phyloP scores from a whole-genome alignment of 2,888 invertebrate species.

The Tachina grossa region DNA sequence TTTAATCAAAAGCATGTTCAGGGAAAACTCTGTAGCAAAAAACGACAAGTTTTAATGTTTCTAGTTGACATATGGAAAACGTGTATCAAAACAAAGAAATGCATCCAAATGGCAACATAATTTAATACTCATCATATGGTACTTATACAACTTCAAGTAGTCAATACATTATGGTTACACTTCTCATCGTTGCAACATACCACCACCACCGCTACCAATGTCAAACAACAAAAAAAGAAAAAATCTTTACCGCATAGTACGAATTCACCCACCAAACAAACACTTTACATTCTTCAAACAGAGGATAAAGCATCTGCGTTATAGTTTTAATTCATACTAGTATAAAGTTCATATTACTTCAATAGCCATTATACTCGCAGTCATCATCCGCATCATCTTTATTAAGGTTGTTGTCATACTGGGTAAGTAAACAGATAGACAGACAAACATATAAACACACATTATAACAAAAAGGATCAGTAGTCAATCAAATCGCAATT shows the following conservation, averaged over 20 bases:
- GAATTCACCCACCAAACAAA: slow-evolving; percentile 67
- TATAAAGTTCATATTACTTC: slow-evolving; percentile 53
- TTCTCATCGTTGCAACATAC: slow-evolving; percentile 15
- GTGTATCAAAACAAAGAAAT: slow-evolving; percentile 62
- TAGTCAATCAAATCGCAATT: slow-evolving; percentile 82
- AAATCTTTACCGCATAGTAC: slow-evolving; percentile 56
- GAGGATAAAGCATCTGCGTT: slow-evolving; percentile 33
- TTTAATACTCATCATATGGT: slow-evolving; percentile 69
- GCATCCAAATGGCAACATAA: slow-evolving; percentile 63
- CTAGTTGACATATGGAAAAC: slow-evolving; percentile 69
- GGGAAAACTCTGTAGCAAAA: slow-evolving; percentile 20
- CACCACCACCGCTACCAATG: slow-evolving; percentile 35
- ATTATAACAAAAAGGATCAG: slow-evolving; percentile 73
- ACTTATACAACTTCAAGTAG: slow-evolving; percentile 26
- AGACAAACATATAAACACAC: slow-evolving; percentile 30
- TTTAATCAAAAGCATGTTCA: neutral
- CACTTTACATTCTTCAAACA: slow-evolving; percentile 57
- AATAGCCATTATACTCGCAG: slow-evolving; percentile 40
- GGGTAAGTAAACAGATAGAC: slow-evolving; percentile 45
- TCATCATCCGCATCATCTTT: slow-evolving; percentile 66
- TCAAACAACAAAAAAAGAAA: neutral
- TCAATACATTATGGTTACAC: slow-evolving; percentile 40
- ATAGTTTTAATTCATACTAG: slow-evolving; percentile 39
- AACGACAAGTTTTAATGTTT: slow-evolving; percentile 54
- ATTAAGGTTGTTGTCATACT: slow-evolving; percentile 68